phyloP scores from a whole-genome alignment of 35 echinoderm and acorn worm genomes.

The Patiria miniata region DNA sequence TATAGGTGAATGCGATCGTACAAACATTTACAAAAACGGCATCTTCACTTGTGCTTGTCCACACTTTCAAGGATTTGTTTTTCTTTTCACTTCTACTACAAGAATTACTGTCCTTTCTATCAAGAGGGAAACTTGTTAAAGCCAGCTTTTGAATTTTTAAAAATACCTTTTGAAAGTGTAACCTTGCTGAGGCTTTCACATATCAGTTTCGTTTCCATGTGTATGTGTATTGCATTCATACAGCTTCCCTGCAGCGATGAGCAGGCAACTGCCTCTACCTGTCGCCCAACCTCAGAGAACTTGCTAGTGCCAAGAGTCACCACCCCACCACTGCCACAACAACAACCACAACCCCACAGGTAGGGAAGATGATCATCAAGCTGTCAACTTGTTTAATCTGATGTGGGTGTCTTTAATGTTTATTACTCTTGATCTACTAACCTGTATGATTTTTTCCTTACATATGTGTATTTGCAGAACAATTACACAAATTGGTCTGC shows the following conservation, averaged over 20 bases:
- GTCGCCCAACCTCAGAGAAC: not conserved
- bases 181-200: not conserved
- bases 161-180: conserved; percentile 9
- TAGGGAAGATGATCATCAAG: conserved; percentile 7
- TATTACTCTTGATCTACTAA: not conserved
- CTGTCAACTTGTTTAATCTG: conserved; percentile 8
- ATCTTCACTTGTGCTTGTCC: too few relatives aligned
- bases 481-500: not conserved
- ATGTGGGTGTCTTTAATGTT: not conserved
- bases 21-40: too few relatives aligned
- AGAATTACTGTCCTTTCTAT: too few relatives aligned
- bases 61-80: too few relatives aligned
- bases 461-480: not conserved
- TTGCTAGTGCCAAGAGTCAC: not conserved
- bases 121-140: not conserved
- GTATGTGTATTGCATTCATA: conserved; percentile 15
- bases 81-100: too few relatives aligned
- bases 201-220: not conserved
- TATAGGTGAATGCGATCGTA: too few relatives aligned
- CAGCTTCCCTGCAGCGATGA: not conserved
- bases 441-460: conserved; percentile 8
- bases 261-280: conserved; percentile 4
- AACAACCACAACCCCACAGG: conserved; percentile 11
- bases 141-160: not conserved
- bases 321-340: not conserved